A percentile compares a stretch with the other conserved stretches of the same genome.
phyloP scores from a whole-genome alignment of 2,797 vertebrate genomes.

The Catostomus latipinnis region DNA sequence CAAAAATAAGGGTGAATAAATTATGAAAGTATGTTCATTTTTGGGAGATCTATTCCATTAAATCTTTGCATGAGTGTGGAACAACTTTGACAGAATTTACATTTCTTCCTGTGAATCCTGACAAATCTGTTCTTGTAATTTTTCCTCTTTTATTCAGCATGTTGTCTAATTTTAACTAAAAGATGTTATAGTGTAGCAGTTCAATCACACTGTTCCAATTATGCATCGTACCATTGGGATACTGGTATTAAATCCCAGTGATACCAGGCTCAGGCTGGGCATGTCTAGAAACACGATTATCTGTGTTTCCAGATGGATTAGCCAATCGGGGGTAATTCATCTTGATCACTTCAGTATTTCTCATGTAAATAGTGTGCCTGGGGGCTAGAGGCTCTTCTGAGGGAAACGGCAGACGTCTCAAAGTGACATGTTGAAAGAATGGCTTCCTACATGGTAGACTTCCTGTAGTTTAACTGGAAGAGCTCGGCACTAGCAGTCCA shows the following conservation, averaged over 20 bases:
- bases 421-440: constrained; percentile 41
- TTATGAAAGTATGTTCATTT: no score
- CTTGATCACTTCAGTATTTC: constrained; percentile 49
- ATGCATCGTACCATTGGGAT: constrained; percentile 6
- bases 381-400: constrained; percentile 34
- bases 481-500: background rate
- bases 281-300: constrained; percentile 47
- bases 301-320: constrained; percentile 50
- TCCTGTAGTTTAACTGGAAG: background rate
- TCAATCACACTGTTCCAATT: background rate
- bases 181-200: background rate
- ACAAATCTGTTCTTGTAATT: constrained; percentile 5
- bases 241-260: constrained; percentile 18
- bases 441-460: constrained; percentile 20
- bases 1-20: no score
- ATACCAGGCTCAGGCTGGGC: constrained; percentile 38
- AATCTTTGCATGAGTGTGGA: no score
- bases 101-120: background rate
- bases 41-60: no score
- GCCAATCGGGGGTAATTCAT: constrained; percentile 42
- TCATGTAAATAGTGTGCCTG: constrained; percentile 43
- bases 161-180: constrained; percentile 16
- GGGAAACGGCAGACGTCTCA: constrained; percentile 30
- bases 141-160: background rate
- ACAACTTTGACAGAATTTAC: background rate